Evolutionary conservation across 2,888 invertebrate species (phyloP).

Genomic region (Nesidiocoris tenuis): DNA sequence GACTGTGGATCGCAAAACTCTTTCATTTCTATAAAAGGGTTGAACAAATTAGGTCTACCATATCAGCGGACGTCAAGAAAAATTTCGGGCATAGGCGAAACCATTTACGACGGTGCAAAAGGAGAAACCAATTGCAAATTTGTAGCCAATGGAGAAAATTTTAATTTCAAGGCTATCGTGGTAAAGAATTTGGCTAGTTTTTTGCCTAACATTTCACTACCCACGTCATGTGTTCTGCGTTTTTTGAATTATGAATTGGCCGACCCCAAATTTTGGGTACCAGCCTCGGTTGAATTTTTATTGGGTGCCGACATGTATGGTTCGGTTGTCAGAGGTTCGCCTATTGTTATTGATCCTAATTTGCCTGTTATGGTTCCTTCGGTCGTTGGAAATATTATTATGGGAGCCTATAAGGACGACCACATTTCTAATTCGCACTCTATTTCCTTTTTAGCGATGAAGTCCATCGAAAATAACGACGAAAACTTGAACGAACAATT

Average conservation of each 20-base stretch:
- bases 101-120: neutral
- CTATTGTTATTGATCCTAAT: neutral
- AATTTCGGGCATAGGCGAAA: neutral
- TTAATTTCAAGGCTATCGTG: slow-evolving; percentile 5
- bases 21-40: neutral
- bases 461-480: no score
- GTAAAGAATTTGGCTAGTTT: neutral
- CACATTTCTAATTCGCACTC: neutral
- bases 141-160: neutral
- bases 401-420: slow-evolving; percentile 6
- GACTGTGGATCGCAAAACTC: slow-evolving; percentile 25
- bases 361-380: neutral
- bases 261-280: slow-evolving; percentile 9
- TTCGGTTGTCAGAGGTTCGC: neutral
- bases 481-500: neutral
- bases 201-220: neutral
- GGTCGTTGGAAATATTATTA: slow-evolving; percentile 16
- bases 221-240: no score
- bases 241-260: slow-evolving; percentile 1
- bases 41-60: neutral
- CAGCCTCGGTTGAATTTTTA: slow-evolving; percentile 9
- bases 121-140: no score
- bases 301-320: slow-evolving; percentile 10
- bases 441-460: neutral
- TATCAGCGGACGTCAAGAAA: neutral